Percentiles rank a stretch among this genome's conserved stretches.
phyloP scores from a whole-genome alignment of 2,888 invertebrate species.

The Tethea ocularis region DNA sequence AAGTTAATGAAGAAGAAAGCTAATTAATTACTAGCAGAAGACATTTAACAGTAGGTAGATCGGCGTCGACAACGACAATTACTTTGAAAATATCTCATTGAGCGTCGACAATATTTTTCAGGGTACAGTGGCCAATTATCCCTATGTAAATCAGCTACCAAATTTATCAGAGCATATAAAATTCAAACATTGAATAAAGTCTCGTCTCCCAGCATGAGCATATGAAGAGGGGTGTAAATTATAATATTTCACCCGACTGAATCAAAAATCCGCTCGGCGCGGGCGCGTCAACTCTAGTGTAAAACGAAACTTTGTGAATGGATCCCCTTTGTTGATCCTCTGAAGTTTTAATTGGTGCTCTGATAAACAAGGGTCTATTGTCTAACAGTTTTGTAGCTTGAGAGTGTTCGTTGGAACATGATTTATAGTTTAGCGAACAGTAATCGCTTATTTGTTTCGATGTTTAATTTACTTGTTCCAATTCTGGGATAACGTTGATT shows the following conservation, averaged over 20 bases:
- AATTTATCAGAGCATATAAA: conserved; percentile 10
- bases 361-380: conserved; percentile 8
- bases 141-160: not conserved
- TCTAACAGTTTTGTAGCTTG: conserved; percentile 9
- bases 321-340: conserved; percentile 1
- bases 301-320: conserved; percentile 6
- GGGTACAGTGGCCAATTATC: too few species aligned
- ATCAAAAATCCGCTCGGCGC: conserved; percentile 4
- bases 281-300: conserved; percentile 7
- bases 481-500: not conserved
- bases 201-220: conserved; percentile 2
- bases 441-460: not conserved
- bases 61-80: too few species aligned
- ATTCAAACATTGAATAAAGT: not conserved
- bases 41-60: not conserved
- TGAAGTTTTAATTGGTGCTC: conserved; percentile 9
- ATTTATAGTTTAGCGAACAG: conserved; percentile 1
- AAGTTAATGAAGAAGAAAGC: not conserved
- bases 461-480: not conserved
- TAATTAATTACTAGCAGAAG: not conserved
- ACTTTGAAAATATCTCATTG: too few species aligned
- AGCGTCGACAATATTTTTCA: too few species aligned
- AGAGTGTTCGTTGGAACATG: not conserved
- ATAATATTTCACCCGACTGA: conserved; percentile 4
- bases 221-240: conserved; percentile 6